Evolutionary conservation across 2,113 vertebrate genomes (phyloP), one percentile per base, ranked within the genome.

Genomic region (Phalacrocorax aristotelis): DNA sequence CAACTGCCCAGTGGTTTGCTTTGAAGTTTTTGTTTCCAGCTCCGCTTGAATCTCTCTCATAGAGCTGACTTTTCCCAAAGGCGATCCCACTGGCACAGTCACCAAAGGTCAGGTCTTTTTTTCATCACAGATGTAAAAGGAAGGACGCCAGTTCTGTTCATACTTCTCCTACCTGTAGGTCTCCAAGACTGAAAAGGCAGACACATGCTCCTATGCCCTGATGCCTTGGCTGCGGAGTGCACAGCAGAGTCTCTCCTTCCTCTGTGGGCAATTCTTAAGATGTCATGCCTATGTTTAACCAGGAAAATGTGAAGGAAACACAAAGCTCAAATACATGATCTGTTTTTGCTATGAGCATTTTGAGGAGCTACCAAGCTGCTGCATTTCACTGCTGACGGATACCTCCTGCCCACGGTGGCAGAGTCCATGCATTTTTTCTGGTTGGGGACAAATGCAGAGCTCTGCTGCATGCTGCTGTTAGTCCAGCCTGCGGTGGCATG

Each of bases 141-240:
- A 36, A 30, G 40, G 20, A 38, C 15, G 55, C 21, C 11, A 5
- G 25, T 36, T 79, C 46, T 30, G 29, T 16, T 90, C 60, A 14
- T 15, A 1, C 52, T 25, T 52, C 27, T 17, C 4, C 16, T 68
- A 9, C 54, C 44, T 17, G 30, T 20, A 4, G 26, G 57, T 79
- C 44, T 32, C 13, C 2, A 7, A 8, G 78, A 3, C 49, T 27
- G 54, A 34, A 11, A 16, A 2, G 61, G 77, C 85, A 57, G 52
- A 7, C 25, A 12, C 0, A 4, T 40, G 65, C 34, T 76, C 13
- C 22, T 2, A 0, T 0, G 2, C 44, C 52, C 51, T 19, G 10
- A 9, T 1, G 5, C 40, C 46, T 61, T 1, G 4, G 54, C 74
- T 25, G 40, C 2, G 6, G 46, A 48, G 14, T 13, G 0, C 1